Conservation (phyloP, 2,888 invertebrate species). For the Diarsia mendica region DNA sequence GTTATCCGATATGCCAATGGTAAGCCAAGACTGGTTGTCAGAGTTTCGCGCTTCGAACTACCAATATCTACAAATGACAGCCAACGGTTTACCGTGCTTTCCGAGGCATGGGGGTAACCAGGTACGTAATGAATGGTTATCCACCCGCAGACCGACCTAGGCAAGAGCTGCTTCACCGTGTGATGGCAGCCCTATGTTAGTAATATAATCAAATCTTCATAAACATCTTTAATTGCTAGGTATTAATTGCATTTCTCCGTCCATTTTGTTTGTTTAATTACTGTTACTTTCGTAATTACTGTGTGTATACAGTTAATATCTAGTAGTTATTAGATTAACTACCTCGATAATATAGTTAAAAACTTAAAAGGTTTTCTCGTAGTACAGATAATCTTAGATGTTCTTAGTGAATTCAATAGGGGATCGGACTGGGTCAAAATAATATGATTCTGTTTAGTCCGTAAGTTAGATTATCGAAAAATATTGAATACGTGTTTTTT, state of each 20-base stretch:
- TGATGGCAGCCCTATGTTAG: background rate
- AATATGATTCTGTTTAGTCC: no score
- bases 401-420: constrained; percentile 22
- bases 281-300: constrained; percentile 43
- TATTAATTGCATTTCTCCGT: constrained; percentile 66
- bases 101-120: background rate
- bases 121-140: background rate
- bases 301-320: constrained; percentile 14
- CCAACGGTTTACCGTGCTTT: background rate
- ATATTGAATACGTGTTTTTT: no score
- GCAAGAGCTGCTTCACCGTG: background rate
- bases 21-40: background rate
- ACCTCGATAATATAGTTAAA: background rate
- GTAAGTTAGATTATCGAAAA: no score
- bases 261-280: constrained; percentile 53
- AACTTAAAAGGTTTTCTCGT: background rate
- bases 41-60: background rate
- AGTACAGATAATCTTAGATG: background rate
- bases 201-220: constrained; percentile 58
- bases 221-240: constrained; percentile 52
- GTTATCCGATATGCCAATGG: background rate
- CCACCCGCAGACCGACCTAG: background rate
- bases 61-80: background rate
- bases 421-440: no score
- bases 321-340: constrained; percentile 30